These are phyloP conservation scores for Tapera naevia DNA, from an alignment of 2,797 vertebrate species.

Conservation along the genomic window DNA sequence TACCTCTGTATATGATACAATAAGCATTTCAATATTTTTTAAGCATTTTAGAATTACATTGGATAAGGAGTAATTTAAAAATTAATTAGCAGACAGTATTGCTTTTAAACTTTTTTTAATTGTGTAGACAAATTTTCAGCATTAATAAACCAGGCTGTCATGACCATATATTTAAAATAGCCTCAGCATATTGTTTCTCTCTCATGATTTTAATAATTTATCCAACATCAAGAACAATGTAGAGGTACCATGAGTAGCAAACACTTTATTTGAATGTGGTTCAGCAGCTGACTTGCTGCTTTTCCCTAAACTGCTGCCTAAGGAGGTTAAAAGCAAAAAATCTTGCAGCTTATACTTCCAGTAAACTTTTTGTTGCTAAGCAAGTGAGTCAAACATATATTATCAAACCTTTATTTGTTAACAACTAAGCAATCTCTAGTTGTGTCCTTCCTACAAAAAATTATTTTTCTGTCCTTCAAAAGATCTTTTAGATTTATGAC, in stretches of 20 bases:
- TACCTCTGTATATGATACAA: background rate
- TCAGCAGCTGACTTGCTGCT: background rate
- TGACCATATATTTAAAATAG: background rate
- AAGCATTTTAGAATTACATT: background rate
- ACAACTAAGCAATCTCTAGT: background rate
- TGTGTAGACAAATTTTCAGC: slow-evolving; percentile 4
- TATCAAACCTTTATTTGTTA: background rate
- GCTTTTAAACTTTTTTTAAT: slow-evolving; percentile 1
- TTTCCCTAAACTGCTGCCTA: background rate
- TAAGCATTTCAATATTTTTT: slow-evolving; percentile 7
- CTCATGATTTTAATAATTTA: background rate
- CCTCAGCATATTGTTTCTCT: fast-evolving
- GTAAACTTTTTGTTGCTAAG: background rate
- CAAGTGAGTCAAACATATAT: background rate
- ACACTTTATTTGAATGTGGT: background rate
- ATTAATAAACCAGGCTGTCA: background rate
- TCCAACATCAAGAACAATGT: background rate
- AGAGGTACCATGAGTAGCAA: background rate
- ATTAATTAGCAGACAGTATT: background rate
- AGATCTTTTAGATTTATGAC: background rate
- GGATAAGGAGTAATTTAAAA: background rate
- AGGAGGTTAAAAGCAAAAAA: background rate
- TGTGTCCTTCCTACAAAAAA: background rate
- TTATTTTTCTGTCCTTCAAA: background rate
- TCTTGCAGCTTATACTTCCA: background rate